phyloP scores from a whole-genome alignment of 1,140 invertebrate genomes.

The Pogonognathellus flavescens region DNA sequence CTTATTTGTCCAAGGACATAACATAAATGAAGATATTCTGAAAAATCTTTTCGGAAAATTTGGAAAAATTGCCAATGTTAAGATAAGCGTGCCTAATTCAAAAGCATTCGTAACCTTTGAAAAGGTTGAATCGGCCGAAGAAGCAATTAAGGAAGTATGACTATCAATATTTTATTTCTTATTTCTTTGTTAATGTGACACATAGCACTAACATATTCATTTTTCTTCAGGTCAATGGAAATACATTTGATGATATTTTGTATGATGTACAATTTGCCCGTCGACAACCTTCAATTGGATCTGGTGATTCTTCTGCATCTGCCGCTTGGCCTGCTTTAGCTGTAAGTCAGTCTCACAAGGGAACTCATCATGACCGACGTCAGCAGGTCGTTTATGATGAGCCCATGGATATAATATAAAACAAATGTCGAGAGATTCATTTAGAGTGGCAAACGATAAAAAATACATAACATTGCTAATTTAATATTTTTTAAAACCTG shows the following conservation, averaged over 20 bases:
- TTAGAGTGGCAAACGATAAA: neutral
- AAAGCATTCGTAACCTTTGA: slow-evolving; percentile 88
- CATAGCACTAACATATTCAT: neutral
- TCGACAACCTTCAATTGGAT: slow-evolving; percentile 81
- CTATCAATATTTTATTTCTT: neutral
- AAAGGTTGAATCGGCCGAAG: slow-evolving; percentile 87
- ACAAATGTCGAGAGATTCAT: neutral
- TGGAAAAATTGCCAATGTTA: slow-evolving; percentile 60
- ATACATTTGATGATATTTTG: slow-evolving; percentile 83
- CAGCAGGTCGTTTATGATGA: slow-evolving; percentile 79
- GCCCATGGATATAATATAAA: slow-evolving; percentile 14
- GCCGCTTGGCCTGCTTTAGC: slow-evolving; percentile 86
- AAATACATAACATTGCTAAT: too few relatives aligned
- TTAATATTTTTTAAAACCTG: too few relatives aligned
- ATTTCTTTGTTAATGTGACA: slow-evolving; percentile 8
- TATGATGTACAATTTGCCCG: slow-evolving; percentile 86
- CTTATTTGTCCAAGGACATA: slow-evolving; percentile 56
- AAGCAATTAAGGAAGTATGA: slow-evolving; percentile 83
- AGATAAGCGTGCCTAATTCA: slow-evolving; percentile 60
- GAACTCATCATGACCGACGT: slow-evolving; percentile 81
- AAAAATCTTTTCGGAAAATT: slow-evolving; percentile 54
- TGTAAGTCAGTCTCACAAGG: slow-evolving; percentile 86
- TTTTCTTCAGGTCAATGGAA: slow-evolving; percentile 80
- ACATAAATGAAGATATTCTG: slow-evolving; percentile 53
- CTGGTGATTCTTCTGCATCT: slow-evolving; percentile 82